phyloP scores from a whole-genome alignment of 2,113 vertebrate species.

The Bubo bubo region DNA sequence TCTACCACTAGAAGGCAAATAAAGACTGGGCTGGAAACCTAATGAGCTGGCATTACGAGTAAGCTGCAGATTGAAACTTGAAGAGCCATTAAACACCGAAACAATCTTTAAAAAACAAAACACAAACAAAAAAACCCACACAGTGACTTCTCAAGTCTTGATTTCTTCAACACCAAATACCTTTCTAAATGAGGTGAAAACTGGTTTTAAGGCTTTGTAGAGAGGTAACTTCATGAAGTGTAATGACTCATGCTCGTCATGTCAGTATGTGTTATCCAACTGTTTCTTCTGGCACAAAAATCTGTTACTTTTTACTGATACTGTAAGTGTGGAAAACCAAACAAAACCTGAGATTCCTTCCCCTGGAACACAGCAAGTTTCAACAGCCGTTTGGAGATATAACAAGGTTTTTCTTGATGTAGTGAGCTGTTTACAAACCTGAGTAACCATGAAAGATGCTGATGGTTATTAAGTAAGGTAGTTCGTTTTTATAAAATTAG shows the following conservation, averaged over 20 bases:
- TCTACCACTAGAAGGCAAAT: neutral
- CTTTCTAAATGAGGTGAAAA: neutral
- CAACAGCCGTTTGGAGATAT: neutral
- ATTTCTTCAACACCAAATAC: neutral
- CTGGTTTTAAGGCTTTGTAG: neutral
- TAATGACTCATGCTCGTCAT: neutral
- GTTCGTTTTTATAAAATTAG: neutral
- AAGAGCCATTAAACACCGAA: neutral
- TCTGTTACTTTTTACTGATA: constrained; percentile 12
- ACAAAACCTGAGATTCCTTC: neutral
- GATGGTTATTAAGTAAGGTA: neutral
- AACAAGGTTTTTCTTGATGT: neutral
- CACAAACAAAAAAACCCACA: neutral
- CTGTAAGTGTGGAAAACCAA: neutral
- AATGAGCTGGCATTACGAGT: neutral
- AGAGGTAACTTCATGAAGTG: neutral
- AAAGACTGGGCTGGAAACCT: neutral
- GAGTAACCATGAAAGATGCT: neutral
- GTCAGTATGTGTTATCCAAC: constrained; percentile 5
- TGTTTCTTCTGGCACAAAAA: constrained; percentile 31
- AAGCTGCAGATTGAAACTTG: neutral
- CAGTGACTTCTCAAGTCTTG: neutral
- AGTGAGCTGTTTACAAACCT: neutral
- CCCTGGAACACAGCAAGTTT: neutral
- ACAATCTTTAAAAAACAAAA: neutral